These are phyloP conservation scores for Sinocyclocheilus anophthalmus DNA, from an alignment of 2,113 vertebrate species.

Conservation along the genomic window DNA sequence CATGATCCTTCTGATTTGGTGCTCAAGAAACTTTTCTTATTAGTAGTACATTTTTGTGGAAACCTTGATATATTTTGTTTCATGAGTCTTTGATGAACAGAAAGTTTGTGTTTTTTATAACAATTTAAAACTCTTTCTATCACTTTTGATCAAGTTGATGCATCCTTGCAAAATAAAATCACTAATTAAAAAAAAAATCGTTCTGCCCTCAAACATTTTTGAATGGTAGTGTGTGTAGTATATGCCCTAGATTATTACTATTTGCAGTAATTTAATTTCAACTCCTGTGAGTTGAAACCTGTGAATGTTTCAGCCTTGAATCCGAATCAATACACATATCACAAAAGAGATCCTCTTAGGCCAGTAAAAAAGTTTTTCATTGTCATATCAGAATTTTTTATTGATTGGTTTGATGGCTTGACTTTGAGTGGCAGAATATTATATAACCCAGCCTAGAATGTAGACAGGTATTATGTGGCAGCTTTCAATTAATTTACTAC, in stretches of 20 bases:
- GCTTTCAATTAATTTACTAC: slow-evolving; percentile 21
- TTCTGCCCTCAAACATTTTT: no score
- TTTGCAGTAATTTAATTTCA: no score
- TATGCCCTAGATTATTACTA: no score
- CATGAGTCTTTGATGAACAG: no score
- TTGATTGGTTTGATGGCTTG: slow-evolving; percentile 8
- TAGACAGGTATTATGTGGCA: neutral
- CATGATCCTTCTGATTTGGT: neutral
- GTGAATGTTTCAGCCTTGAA: neutral
- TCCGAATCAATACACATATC: neutral
- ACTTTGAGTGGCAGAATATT: slow-evolving; percentile 1
- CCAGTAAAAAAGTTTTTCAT: no score
- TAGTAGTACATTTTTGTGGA: neutral
- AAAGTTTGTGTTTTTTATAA: no score
- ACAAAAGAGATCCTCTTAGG: neutral
- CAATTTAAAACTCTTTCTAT: no score
- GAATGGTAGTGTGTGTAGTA: no score
- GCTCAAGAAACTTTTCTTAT: neutral
- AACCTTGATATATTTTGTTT: neutral
- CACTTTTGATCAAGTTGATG: neutral
- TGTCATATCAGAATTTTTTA: neutral
- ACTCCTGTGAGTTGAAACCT: neutral
- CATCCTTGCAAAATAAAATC: no score
- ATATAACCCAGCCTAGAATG: neutral
- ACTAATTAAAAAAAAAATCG: no score